Conservation (phyloP, 2,888 invertebrate species). For the Gymnosoma rotundatum region DNA sequence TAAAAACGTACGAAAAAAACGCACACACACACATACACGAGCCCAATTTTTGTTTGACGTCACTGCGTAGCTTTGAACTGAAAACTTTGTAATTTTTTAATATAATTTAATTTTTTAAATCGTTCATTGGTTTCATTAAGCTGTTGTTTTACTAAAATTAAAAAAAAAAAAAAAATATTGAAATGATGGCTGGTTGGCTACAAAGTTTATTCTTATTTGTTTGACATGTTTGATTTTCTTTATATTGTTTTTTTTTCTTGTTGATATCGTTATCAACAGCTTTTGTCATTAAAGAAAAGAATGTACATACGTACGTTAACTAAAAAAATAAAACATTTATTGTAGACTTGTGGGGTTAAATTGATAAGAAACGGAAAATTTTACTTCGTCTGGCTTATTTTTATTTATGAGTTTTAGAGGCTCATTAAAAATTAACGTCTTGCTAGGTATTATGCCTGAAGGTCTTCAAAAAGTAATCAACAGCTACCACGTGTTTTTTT, state of each 20-base stretch:
- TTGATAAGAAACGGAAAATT: too few relatives aligned
- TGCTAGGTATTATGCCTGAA: too few relatives aligned
- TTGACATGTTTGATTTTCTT: neutral
- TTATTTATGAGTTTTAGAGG: too few relatives aligned
- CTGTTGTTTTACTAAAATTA: neutral
- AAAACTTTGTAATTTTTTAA: neutral
- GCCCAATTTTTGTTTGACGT: slow-evolving; percentile 59
- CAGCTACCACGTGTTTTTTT: too few relatives aligned
- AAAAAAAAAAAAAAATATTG: slow-evolving; percentile 8
- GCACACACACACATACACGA: neutral
- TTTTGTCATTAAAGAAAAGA: neutral
- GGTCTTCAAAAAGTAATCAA: too few relatives aligned
- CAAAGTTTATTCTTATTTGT: neutral
- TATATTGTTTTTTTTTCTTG: neutral
- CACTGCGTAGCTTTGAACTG: slow-evolving; percentile 60
- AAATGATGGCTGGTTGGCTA: slow-evolving; percentile 24
- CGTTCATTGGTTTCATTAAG: slow-evolving; percentile 35
- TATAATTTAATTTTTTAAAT: slow-evolving; percentile 27
- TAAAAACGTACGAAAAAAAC: too few relatives aligned
- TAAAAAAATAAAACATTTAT: too few relatives aligned
- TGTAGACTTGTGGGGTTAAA: too few relatives aligned
- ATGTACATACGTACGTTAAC: too few relatives aligned
- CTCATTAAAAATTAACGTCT: too few relatives aligned
- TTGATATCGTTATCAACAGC: slow-evolving; percentile 52
- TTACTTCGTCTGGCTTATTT: too few relatives aligned